Percentiles rank a stretch among this genome's conserved stretches.
These are phyloP conservation scores for Ferdinandea cuprea DNA, from an alignment of 2,888 invertebrate species.

Conservation along the genomic window DNA sequence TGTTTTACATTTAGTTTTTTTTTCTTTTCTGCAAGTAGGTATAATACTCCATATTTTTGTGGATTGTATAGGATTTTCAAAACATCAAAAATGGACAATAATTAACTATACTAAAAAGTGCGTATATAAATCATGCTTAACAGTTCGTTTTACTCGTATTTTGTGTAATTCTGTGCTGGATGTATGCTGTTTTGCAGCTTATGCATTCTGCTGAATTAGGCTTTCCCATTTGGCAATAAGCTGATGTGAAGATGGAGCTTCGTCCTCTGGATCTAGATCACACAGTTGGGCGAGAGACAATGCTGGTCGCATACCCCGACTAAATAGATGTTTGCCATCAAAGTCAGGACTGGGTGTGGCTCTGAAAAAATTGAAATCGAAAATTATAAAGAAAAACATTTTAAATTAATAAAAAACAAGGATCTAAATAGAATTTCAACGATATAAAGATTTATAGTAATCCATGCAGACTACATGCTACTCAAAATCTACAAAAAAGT, in stretches of 20 bases:
- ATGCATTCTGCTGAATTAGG: conserved; percentile 86
- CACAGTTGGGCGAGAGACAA: conserved; percentile 88
- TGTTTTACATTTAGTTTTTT: conserved; percentile 18
- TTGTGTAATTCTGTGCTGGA: conserved; percentile 36
- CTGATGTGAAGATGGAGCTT: conserved; percentile 88
- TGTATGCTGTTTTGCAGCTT: conserved; percentile 43
- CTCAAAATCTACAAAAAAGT: too few species aligned
- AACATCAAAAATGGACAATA: conserved; percentile 36
- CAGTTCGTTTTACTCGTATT: conserved; percentile 30
- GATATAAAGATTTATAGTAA: too few species aligned
- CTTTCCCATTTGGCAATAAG: conserved; percentile 93
- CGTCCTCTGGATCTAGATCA: conserved; percentile 86
- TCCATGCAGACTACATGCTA: too few species aligned
- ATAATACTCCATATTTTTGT: conserved; percentile 41
- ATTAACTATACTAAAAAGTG: conserved; percentile 39
- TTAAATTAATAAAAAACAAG: background rate
- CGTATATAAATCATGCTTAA: conserved; percentile 52
- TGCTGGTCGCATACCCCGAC: conserved; percentile 86
- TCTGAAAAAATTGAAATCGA: conserved; percentile 74
- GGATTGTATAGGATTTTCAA: conserved; percentile 44
- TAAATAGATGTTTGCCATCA: conserved; percentile 71
- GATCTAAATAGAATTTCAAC: too few species aligned
- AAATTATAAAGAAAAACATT: background rate
- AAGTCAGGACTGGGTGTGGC: conserved; percentile 79
- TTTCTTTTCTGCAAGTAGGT: too few species aligned